Evolutionary conservation across 2,888 invertebrate genomes (phyloP), one percentile per base, ranked within the genome.

Genomic region (Chaetogeoica ovagalla): DNA sequence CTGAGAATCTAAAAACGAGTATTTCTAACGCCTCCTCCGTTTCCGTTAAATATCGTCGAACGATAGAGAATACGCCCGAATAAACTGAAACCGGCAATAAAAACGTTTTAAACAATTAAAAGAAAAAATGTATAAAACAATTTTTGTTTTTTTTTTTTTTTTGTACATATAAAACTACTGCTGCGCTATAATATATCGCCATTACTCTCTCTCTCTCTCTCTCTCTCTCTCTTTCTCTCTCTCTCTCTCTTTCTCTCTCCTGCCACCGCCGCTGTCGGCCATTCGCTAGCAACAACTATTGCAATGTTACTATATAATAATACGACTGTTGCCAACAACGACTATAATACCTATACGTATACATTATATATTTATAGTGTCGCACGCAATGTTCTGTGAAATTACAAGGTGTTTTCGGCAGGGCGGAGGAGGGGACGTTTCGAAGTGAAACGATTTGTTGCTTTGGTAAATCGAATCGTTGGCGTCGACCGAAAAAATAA

Each of bases 311-410:
- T 37, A 59, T 37, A 59, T 21, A 71, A 71, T 43, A 43, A 43
- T 48, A 72, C 60, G 43, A 59, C n/a, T 71, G 59, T 72, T 60
- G 72, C 72, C 72, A 60, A 39, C 43, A 59, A 60, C 60, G 43
- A 62, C 62, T 55, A 74, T 4, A 2, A 30, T 30, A 48, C 48
- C 48, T 15, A 15, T 48, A 48, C 13, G 13, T 48, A 13, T 48
- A 43, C 9, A 43, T 48, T 48, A 48, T 48, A 13, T 48, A 48
- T 48, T 43, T 43, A 43, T 48, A 48, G 48, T 15, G 48, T 48
- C 30, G 68, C 76, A 48, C 48, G 66, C 75, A 68, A 75, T 43
- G 75, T 68, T 30, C 57, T 55, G 66, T 75, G 57, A 57, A 75
- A 75, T 75, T 66, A 75, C 63, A 55, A 63, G 37, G 52, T 74